Percentiles rank a stretch among this genome's conserved stretches.
phyloP scores from a whole-genome alignment of 2,888 invertebrate species.

The Trichacis sp. region DNA sequence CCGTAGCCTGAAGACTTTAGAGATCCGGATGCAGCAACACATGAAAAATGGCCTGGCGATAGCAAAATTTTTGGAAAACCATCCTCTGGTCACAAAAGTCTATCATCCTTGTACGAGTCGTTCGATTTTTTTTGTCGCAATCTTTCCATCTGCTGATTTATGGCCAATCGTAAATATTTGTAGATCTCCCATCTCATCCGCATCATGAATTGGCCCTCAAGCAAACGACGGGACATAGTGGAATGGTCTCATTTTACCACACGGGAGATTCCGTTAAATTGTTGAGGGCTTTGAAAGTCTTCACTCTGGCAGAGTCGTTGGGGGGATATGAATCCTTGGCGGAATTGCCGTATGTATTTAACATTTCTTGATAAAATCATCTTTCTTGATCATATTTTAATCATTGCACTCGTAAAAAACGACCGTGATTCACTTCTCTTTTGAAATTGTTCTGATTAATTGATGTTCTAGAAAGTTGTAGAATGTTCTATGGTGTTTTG shows the following conservation, averaged over 20 bases:
- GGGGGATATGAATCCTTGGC: slow-evolving; percentile 96
- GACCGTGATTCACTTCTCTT: too few species aligned
- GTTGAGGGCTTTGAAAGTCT: slow-evolving; percentile 81
- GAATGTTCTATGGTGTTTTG: too few species aligned
- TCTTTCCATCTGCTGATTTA: too few species aligned
- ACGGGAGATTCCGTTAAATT: slow-evolving; percentile 84
- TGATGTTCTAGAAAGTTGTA: too few species aligned
- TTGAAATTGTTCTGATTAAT: too few species aligned
- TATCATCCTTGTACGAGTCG: slow-evolving; percentile 79
- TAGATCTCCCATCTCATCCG: slow-evolving; percentile 86
- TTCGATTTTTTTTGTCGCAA: too few species aligned
- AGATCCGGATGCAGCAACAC: slow-evolving; percentile 91
- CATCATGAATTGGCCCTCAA: slow-evolving; percentile 83
- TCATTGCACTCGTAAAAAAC: too few species aligned
- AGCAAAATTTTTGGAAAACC: slow-evolving; percentile 84
- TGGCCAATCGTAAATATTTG: too few species aligned
- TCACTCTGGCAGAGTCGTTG: slow-evolving; percentile 91
- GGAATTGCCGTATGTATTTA: slow-evolving; percentile 93
- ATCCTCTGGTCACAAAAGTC: slow-evolving; percentile 84
- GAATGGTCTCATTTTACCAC: slow-evolving; percentile 91
- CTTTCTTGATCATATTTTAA: too few species aligned
- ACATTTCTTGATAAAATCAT: too few species aligned
- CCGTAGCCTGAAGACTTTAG: slow-evolving; percentile 92
- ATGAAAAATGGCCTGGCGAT: slow-evolving; percentile 82
- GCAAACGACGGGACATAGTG: slow-evolving; percentile 90